phyloP scores from a whole-genome alignment of 2,888 invertebrate genomes.

The Drosophila buzzatii region DNA sequence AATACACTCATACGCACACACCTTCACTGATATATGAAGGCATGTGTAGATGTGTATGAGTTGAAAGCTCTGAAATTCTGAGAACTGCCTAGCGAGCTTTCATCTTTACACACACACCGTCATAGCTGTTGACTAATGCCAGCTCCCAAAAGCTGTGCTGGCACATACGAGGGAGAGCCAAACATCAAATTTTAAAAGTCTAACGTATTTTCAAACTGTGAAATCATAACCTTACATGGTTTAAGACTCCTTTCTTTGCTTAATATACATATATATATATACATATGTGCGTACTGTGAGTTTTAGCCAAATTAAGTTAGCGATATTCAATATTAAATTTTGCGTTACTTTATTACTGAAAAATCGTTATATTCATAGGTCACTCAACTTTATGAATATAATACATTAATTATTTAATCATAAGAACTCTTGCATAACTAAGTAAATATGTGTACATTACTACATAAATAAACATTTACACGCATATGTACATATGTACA shows the following conservation, averaged over 20 bases:
- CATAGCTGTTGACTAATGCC: slow-evolving; percentile 35
- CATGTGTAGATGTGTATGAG: slow-evolving; percentile 15
- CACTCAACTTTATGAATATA: background rate
- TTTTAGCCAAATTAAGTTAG: background rate
- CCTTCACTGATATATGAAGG: slow-evolving; percentile 2
- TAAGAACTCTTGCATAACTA: no score
- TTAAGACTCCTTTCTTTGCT: background rate
- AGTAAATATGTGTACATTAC: no score
- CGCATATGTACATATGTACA: background rate
- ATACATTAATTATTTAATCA: background rate
- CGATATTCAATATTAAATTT: background rate
- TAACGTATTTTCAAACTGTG: slow-evolving; percentile 36
- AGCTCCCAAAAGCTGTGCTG: slow-evolving; percentile 14
- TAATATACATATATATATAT: background rate
- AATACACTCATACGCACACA: background rate
- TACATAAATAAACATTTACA: background rate
- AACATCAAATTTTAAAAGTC: slow-evolving; percentile 18
- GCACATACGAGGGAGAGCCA: background rate
- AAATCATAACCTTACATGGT: background rate
- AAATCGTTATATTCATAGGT: background rate
- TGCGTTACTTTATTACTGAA: no score
- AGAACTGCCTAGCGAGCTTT: slow-evolving; percentile 59
- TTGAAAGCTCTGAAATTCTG: slow-evolving; percentile 48
- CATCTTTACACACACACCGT: slow-evolving; percentile 44
- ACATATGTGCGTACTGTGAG: background rate